Evolutionary conservation across 2,113 vertebrate species (phyloP).

Genomic region (Cricetomys ansorgei): DNA sequence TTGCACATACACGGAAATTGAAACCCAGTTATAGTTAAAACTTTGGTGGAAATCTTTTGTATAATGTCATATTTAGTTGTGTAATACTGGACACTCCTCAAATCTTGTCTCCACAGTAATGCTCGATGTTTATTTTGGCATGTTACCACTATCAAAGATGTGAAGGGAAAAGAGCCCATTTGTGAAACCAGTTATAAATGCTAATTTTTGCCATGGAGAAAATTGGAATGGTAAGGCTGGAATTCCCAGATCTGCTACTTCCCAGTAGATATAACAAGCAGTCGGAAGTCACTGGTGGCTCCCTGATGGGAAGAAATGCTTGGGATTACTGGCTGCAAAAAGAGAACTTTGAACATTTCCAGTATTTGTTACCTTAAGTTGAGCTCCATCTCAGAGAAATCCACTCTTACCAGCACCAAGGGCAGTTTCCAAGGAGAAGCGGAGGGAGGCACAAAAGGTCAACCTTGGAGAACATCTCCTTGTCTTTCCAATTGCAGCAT

Average conservation of each 20-base stretch:
- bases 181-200: neutral
- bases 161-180: neutral
- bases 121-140: constrained; percentile 33
- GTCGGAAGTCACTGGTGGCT: neutral
- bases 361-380: constrained; percentile 40
- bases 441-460: neutral
- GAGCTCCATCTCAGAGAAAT: constrained; percentile 45
- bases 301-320: neutral
- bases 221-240: neutral
- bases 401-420: constrained; percentile 15
- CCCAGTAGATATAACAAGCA: neutral
- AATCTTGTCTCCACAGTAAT: neutral
- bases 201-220: neutral
- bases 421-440: constrained; percentile 38
- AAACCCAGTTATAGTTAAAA: constrained; percentile 12
- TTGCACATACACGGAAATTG: neutral
- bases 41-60: constrained; percentile 26
- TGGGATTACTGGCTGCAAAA: constrained; percentile 44
- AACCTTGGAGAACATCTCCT: constrained; percentile 16
- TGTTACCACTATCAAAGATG: neutral
- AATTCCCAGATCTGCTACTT: constrained; percentile 38
- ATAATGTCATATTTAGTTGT: neutral
- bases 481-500: neutral
- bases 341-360: constrained; percentile 62
- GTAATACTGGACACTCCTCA: neutral